Base-by-base conservation (phyloP, 2,888 invertebrate species). In the Lycophotia porphyrea region DNA sequence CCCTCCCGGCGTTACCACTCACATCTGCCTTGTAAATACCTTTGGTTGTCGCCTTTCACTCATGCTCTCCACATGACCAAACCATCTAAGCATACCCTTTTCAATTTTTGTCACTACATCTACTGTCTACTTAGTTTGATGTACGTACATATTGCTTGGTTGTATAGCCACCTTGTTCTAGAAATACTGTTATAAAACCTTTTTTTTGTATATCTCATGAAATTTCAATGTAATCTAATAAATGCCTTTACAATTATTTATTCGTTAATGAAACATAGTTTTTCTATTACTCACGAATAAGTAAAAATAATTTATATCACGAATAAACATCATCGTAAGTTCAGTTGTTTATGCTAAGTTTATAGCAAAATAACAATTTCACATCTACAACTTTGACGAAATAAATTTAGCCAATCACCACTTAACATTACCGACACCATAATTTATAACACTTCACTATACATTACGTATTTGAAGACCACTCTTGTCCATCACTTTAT, bases 401-500 rank as follows among this genome's bases (percentile, higher is more conserved):
- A n/a, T n/a, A 5, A 31, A 11, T n/a, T 52, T 49, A n/a, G 3
- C 13, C 39, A 42, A 73, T 42, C n/a, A 52, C 24, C 31, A 69
- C 42, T 44, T 27, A 24, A 64, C 9, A 15, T 31, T 39, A 39
- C 8, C 13, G 5, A 36, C 15, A 42, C 24, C 8, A 13, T n/a
- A 49, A 65, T 42, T 39, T 15, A 55, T 13, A 39, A 34, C 36
- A 68, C 34, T 55, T 66, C 1, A 34, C 21, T 34, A 42, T 64
- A 63, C 67, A 71, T 65, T 58, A 34, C 68, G 34, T 61, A 34
- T 60, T 76, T 52, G 2, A 58, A 55, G n/a, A 55, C 21, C 55
- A 63, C 73, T 64, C 34, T 55, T 71, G 24, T 52, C 58, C 39
- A 70, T 76, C 71, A 84, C 66, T 61, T 65, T 42, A 70, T 39